phyloP scores from a whole-genome alignment of 1,140 invertebrate species.

The Acarapis woodi region DNA sequence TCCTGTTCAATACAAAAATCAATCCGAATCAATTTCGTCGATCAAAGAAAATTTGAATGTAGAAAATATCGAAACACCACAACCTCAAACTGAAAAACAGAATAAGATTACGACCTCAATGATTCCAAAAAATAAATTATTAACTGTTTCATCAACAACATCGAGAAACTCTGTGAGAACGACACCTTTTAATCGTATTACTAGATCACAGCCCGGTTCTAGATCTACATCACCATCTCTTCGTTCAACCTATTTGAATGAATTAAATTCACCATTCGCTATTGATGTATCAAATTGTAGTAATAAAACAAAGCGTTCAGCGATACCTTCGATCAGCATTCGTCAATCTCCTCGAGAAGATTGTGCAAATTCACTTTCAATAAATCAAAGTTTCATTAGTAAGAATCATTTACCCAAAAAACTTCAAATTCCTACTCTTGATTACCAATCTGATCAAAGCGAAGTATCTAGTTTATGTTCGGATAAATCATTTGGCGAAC shows the following conservation, averaged over 20 bases:
- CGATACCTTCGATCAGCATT: too few relatives aligned
- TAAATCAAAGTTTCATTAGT: too few relatives aligned
- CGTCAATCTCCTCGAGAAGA: too few relatives aligned
- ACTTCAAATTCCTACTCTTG: constrained; percentile 15
- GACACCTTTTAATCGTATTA: too few relatives aligned
- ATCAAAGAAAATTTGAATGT: too few relatives aligned
- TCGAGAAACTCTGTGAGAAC: constrained; percentile 2
- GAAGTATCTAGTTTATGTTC: constrained; percentile 84
- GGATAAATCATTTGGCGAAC: constrained; percentile 40
- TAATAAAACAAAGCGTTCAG: too few relatives aligned
- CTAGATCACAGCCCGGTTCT: constrained; percentile 29
- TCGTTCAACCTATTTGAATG: constrained; percentile 28
- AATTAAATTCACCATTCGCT: too few relatives aligned
- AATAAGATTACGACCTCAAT: neutral
- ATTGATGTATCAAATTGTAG: too few relatives aligned
- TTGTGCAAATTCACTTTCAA: too few relatives aligned
- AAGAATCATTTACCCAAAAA: constrained; percentile 21
- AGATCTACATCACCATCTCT: constrained; percentile 60
- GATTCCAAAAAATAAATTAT: neutral
- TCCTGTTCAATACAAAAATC: neutral
- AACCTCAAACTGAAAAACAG: too few relatives aligned
- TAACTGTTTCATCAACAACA: neutral
- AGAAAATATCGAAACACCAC: too few relatives aligned
- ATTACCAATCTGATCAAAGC: constrained; percentile 58
- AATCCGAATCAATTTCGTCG: too few relatives aligned